Percentiles rank a stretch among this genome's conserved stretches.
Conservation (phyloP, 2,113 vertebrate genomes). For the Semnopithecus entellus region DNA sequence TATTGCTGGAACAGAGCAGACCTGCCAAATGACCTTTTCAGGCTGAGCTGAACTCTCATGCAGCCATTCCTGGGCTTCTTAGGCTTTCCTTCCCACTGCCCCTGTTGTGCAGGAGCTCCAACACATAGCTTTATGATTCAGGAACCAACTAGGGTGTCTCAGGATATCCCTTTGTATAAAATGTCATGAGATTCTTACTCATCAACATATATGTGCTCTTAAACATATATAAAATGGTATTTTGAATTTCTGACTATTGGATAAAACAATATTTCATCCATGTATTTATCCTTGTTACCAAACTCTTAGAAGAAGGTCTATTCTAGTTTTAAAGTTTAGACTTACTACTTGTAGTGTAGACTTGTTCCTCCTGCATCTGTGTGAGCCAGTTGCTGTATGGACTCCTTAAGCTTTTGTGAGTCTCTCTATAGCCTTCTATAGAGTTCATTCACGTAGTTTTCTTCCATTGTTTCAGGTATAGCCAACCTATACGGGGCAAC, state of each 20-base stretch:
- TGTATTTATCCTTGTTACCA: not conserved
- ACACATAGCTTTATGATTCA: not conserved
- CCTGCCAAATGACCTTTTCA: not conserved
- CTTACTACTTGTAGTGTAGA: not conserved
- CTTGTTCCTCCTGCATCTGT: not conserved
- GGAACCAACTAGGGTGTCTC: not conserved
- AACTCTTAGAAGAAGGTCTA: not conserved
- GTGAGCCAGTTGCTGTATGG: not conserved
- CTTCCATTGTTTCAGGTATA: not conserved
- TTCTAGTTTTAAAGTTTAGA: not conserved
- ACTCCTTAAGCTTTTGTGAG: not conserved
- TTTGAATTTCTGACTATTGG: not conserved
- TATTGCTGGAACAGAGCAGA: not conserved
- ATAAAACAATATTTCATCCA: not conserved
- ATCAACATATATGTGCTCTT: not conserved
- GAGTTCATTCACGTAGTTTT: not conserved
- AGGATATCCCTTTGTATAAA: not conserved
- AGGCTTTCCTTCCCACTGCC: not conserved
- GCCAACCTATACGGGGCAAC: not conserved
- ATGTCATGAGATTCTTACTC: not conserved
- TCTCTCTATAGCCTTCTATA: not conserved
- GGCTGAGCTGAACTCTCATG: not conserved
- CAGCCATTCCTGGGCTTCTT: not conserved
- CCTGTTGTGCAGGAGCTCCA: not conserved
- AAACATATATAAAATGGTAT: not conserved